Conservation (phyloP, 2,797 vertebrate species). For the Emydoidea blandingii region DNA sequence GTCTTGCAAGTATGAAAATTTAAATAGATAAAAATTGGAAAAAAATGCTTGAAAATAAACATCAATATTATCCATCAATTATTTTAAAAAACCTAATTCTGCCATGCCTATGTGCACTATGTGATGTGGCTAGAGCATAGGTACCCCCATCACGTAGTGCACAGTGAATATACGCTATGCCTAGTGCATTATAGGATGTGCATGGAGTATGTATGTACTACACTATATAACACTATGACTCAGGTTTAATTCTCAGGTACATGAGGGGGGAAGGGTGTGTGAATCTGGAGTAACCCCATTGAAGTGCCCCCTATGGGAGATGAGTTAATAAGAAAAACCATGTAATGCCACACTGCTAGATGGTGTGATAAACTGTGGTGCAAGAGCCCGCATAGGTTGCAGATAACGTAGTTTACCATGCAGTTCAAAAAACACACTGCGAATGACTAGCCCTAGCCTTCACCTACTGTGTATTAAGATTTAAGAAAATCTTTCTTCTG, state of each 20-base stretch:
- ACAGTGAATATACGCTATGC: not conserved
- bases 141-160: not conserved
- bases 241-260: not conserved
- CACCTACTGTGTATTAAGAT: not conserved
- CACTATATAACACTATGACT: not conserved
- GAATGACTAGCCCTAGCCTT: not conserved
- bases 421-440: not conserved
- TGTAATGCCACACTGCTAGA: not conserved
- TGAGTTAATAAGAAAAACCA: not conserved
- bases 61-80: too few relatives aligned
- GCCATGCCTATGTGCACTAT: not conserved
- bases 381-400: not conserved
- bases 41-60: too few relatives aligned
- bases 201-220: too few relatives aligned
- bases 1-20: too few relatives aligned
- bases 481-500: too few relatives aligned
- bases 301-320: not conserved
- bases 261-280: too few relatives aligned
- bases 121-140: not conserved
- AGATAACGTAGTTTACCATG: not conserved
- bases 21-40: too few relatives aligned
- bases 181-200: not conserved
- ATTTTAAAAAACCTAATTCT: too few relatives aligned
- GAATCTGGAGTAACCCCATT: not conserved
- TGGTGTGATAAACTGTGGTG: not conserved